Evolutionary conservation across 2,797 vertebrate species (phyloP).

Genomic region (Sciurus vulgaris): DNA sequence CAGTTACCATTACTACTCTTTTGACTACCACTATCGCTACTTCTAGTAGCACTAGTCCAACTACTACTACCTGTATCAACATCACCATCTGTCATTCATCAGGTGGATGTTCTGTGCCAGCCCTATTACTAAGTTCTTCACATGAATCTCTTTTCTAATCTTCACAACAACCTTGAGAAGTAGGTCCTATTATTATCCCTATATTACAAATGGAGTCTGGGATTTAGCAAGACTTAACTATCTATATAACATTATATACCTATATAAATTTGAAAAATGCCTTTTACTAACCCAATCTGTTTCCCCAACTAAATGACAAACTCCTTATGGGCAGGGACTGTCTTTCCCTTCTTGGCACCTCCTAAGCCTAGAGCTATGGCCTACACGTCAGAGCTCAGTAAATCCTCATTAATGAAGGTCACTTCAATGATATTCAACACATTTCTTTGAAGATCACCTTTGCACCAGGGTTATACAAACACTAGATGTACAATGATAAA

Average conservation of each 20-base stretch:
- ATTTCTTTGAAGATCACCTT: neutral
- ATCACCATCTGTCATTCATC: too few relatives aligned
- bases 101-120: neutral
- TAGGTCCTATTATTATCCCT: neutral
- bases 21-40: neutral
- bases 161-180: neutral
- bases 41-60: rapidly evolving
- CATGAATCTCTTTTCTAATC: neutral
- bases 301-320: neutral
- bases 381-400: neutral
- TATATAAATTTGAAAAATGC: neutral
- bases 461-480: neutral
- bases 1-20: neutral
- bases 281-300: neutral
- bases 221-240: neutral
- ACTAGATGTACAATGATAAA: neutral
- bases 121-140: neutral
- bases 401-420: neutral
- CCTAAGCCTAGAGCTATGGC: neutral
- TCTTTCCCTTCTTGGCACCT: neutral
- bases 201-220: neutral
- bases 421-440: neutral
- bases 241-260: neutral
- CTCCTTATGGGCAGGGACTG: neutral
- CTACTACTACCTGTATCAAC: rapidly evolving